These are phyloP conservation scores for Salvelinus alpinus DNA, from an alignment of 2,113 vertebrate species.

Conservation along the genomic window DNA sequence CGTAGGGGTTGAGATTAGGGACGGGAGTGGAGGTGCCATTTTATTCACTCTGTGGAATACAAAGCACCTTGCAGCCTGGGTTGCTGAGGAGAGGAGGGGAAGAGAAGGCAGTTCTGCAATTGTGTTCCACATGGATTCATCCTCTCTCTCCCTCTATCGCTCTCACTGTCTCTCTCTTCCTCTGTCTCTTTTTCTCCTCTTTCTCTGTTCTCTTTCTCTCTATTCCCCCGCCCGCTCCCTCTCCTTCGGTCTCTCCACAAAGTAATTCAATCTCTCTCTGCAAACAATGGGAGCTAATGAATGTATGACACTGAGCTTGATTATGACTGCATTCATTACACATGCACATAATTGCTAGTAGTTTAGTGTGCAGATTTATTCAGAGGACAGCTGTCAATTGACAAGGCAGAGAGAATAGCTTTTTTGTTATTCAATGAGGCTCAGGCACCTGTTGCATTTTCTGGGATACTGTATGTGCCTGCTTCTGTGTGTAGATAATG, in stretches of 20 bases:
- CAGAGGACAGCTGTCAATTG: slow-evolving; percentile 74
- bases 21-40: background rate
- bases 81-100: background rate
- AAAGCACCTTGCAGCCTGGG: slow-evolving; percentile 4
- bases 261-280: slow-evolving; percentile 63
- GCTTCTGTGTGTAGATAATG: background rate
- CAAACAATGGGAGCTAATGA: slow-evolving; percentile 72
- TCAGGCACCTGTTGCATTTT: background rate
- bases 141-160: slow-evolving; percentile 24
- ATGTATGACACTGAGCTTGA: slow-evolving; percentile 66
- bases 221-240: slow-evolving; percentile 42
- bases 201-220: slow-evolving; percentile 31
- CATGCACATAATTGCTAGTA: slow-evolving; percentile 69
- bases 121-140: slow-evolving; percentile 57
- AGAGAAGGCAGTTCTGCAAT: slow-evolving; percentile 34
- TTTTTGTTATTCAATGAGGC: slow-evolving; percentile 48
- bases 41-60: slow-evolving; percentile 8
- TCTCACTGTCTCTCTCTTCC: slow-evolving; percentile 42
- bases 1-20: background rate
- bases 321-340: slow-evolving; percentile 71
- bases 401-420: slow-evolving; percentile 60
- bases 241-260: slow-evolving; percentile 21
- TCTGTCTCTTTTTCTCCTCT: slow-evolving; percentile 48
- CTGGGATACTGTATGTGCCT: background rate
- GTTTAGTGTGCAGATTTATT: slow-evolving; percentile 59